Evolutionary conservation across 2,888 invertebrate genomes (phyloP).

Genomic region (Lumbricus terrestris): DNA sequence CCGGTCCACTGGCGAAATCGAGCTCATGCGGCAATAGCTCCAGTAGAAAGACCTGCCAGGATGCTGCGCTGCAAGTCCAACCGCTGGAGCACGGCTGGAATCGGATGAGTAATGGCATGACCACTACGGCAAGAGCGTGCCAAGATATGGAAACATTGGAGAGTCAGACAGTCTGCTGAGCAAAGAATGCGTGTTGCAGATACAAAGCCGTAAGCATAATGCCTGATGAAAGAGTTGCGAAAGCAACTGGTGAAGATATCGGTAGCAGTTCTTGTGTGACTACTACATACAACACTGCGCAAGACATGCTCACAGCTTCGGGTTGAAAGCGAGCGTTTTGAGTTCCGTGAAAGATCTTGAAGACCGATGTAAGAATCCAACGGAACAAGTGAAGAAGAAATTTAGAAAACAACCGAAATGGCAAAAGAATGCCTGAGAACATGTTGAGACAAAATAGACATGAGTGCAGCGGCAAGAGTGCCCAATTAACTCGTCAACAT

Average conservation of each 20-base stretch:
- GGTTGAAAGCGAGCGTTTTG: not conserved
- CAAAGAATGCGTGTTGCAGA: not conserved
- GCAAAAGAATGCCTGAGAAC: not conserved
- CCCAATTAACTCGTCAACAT: not conserved
- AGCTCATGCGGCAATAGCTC: not conserved
- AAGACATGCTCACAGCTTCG: not conserved
- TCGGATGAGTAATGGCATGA: conserved; percentile 3
- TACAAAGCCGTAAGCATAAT: not conserved
- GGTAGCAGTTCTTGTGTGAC: not conserved
- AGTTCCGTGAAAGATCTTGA: not conserved
- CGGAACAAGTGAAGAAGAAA: not conserved
- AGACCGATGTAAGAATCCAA: not conserved
- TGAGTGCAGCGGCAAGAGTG: not conserved
- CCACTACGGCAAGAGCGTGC: not conserved
- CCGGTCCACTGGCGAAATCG: not conserved
- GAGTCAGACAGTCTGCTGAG: not conserved
- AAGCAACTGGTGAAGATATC: not conserved
- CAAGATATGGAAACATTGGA: not conserved
- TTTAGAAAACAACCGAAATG: not conserved
- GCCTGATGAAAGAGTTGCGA: not conserved
- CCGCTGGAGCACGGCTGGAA: not conserved
- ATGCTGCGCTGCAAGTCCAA: not conserved
- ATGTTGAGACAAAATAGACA: not conserved
- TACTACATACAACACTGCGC: not conserved
- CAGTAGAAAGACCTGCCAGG: not conserved